A percentile compares a stretch with the other conserved stretches of the same genome.
phyloP scores from a whole-genome alignment of 2,113 vertebrate genomes.

The Python bivittatus region DNA sequence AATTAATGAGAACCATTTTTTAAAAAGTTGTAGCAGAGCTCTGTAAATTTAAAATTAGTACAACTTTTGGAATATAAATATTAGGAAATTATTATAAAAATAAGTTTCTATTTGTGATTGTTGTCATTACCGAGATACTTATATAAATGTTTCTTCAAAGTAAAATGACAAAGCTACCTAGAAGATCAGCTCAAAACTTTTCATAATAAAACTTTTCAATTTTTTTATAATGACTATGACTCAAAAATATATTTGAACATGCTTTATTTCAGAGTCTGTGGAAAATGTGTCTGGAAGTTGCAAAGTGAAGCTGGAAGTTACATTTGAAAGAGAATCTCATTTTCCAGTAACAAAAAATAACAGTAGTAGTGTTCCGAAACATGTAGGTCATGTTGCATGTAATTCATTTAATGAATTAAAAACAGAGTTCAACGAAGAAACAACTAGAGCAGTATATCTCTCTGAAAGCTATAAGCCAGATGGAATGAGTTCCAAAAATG shows the following conservation, averaged over 20 bases:
- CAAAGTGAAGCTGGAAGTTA: slow-evolving; percentile 9
- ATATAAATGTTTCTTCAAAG: background rate
- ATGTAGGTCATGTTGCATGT: background rate
- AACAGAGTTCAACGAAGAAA: background rate
- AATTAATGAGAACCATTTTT: background rate
- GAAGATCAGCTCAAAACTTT: background rate
- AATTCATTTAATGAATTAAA: background rate
- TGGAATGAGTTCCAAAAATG: background rate
- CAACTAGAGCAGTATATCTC: background rate
- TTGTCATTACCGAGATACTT: background rate
- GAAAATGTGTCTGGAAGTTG: background rate
- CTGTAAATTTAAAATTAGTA: background rate
- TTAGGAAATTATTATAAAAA: background rate
- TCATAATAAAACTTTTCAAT: background rate
- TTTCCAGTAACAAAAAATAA: background rate
- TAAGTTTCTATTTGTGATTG: background rate
- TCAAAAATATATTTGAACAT: background rate
- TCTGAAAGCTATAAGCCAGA: background rate
- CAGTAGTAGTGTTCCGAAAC: background rate
- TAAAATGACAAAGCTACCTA: background rate
- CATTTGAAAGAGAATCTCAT: background rate
- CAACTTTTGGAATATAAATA: background rate
- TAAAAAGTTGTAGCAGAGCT: background rate
- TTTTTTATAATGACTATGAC: background rate
- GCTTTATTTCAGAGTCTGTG: slow-evolving; percentile 27